These are phyloP conservation scores for Nomada fucata DNA, from an alignment of 2,888 invertebrate genomes.

Conservation along the genomic window DNA sequence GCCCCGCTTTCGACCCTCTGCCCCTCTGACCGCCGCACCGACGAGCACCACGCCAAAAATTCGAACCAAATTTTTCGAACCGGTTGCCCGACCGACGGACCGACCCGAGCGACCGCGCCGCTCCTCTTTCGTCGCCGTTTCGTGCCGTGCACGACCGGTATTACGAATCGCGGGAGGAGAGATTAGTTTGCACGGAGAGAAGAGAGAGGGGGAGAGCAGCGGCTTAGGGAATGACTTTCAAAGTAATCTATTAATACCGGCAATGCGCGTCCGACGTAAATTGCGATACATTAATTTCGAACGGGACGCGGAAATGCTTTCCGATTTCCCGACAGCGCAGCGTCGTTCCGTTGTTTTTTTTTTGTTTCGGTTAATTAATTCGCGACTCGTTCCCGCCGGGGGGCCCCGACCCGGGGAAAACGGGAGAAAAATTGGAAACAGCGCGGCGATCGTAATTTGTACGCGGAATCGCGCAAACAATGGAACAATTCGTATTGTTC, in stretches of 20 bases:
- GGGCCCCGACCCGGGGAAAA: background rate
- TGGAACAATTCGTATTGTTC: constrained; percentile 53
- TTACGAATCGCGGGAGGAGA: too few species aligned
- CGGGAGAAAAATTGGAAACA: constrained; percentile 29
- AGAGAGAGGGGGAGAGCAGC: too few species aligned
- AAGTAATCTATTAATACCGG: constrained; percentile 39
- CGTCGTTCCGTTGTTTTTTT: constrained; percentile 26
- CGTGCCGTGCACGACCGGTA: too few species aligned
- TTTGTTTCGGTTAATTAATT: constrained; percentile 48
- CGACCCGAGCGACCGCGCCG: too few species aligned
- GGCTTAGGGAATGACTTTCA: background rate
- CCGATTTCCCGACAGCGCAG: constrained; percentile 35
- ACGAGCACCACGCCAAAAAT: too few species aligned
- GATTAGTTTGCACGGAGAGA: too few species aligned
- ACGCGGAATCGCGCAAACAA: constrained; percentile 45
- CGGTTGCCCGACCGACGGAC: too few species aligned
- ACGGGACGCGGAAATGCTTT: constrained; percentile 26
- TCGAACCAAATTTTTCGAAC: too few species aligned
- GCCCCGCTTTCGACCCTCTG: background rate
- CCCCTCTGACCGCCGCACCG: background rate
- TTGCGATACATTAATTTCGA: constrained; percentile 35
- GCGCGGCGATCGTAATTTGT: constrained; percentile 33
- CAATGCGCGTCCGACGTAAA: constrained; percentile 11
- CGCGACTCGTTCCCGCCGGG: background rate
- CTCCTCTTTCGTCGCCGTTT: too few species aligned